These are phyloP conservation scores for Apocrypta bakeri DNA, from an alignment of 1,140 invertebrate species.

Conservation along the genomic window DNA sequence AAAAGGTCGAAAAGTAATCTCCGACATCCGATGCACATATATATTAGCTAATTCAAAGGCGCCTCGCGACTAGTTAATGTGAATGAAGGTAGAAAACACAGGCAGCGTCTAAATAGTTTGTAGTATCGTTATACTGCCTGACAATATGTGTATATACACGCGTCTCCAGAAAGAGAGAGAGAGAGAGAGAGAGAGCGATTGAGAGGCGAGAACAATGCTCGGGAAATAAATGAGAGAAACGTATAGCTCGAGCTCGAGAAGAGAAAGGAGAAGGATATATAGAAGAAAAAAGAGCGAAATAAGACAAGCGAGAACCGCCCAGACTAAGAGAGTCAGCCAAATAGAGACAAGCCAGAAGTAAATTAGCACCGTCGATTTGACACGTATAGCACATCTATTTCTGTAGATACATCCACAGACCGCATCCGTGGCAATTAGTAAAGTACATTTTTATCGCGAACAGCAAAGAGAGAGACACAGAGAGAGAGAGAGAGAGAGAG, in stretches of 20 bases:
- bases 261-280: not conserved
- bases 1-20: not conserved
- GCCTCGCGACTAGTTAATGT: conserved; percentile 9
- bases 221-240: conserved; percentile 40
- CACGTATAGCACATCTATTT: too few relatives aligned
- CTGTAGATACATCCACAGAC: too few relatives aligned
- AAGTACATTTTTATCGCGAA: too few relatives aligned
- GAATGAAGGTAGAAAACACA: not conserved
- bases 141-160: conserved; percentile 29
- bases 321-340: conserved; percentile 6
- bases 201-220: conserved; percentile 37
- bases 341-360: conserved; percentile 38
- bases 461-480: too few relatives aligned
- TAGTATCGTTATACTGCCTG: too few relatives aligned
- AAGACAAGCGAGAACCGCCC: conserved; percentile 17
- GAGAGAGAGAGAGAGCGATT: conserved; percentile 2
- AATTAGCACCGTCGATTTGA: conserved; percentile 19
- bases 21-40: not conserved
- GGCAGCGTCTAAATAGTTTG: conserved; percentile 27
- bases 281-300: not conserved
- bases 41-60: not conserved
- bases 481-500: too few relatives aligned
- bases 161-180: too few relatives aligned
- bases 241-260: not conserved
- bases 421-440: too few relatives aligned